Base-by-base conservation (phyloP, 1,140 invertebrate species). In the Solenopsis fugax region DNA sequence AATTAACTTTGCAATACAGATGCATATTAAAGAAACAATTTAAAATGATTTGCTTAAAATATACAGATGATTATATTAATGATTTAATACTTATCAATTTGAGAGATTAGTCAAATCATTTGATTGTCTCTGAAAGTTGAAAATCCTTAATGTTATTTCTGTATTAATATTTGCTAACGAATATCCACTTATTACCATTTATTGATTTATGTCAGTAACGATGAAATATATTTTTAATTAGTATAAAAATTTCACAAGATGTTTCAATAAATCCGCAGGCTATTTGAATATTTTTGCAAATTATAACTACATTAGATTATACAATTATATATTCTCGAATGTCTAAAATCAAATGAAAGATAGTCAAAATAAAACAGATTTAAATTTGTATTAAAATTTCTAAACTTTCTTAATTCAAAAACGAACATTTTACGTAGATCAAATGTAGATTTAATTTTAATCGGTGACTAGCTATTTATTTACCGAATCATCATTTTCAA, bases 371-470 rank as follows among this genome's bases (percentile, higher is more conserved):
- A 77, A 77, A 64, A 37, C 24, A 64, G 41, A 77, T 77, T 75
- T 21, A 24, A 75, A 56, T 75, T 77, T 37, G 75, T 13, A 52
- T 56, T 69, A 52, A n/a, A 45, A 52, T 62, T 69, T 65, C 50
- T 6, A 69, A 9, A 65, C 10, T 64, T 21, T 10, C 21, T 58
- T 52, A 86, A 87, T 75, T 48, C 50, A 54, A 52, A 13, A 67
- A 67, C 10, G 34, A 87, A 50, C n/a, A 69, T 37, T 62, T 65
- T 56, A 65, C 29, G 24, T 67, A 29, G 2, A 29, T 67, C 21
- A 29, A 75, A n/a, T 29, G 4, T 58, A 56, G 58, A 73, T 48
- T 87, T 56, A 34, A 67, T 12, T 86, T 56, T 65, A 73, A 48
- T 86, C 16, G 21, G 21, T n/a, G 24, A 37, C 4, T 16, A 54